Conservation (phyloP, 2,113 vertebrate species). For the Proteles cristata region DNA sequence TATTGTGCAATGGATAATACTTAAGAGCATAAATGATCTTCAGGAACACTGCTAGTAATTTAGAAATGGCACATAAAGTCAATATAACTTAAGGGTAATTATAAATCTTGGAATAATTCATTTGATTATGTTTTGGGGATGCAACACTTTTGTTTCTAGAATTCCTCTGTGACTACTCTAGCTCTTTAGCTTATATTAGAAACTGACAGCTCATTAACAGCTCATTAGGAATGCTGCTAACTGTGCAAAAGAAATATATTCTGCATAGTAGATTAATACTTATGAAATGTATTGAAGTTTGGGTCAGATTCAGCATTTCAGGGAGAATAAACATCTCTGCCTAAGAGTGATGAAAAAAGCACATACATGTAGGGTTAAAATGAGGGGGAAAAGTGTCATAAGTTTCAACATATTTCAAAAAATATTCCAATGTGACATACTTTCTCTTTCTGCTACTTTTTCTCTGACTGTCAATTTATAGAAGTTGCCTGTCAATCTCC, state of each 20-base stretch:
- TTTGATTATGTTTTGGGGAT: background rate
- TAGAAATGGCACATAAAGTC: background rate
- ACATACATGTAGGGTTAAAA: background rate
- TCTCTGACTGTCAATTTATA: background rate
- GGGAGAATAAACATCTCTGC: background rate
- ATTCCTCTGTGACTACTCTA: conserved; percentile 15
- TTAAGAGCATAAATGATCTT: background rate
- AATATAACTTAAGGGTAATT: background rate
- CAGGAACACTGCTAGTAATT: background rate
- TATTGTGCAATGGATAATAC: background rate
- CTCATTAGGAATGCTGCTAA: conserved; percentile 63
- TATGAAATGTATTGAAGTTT: conserved; percentile 52
- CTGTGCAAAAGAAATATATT: conserved; percentile 50
- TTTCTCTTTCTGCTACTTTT: background rate
- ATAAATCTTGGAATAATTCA: conserved; percentile 47
- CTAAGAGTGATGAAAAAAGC: background rate
- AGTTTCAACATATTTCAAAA: background rate
- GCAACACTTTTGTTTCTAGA: conserved; percentile 17
- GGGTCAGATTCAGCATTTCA: background rate
- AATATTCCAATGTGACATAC: background rate
- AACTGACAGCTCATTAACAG: conserved; percentile 72
- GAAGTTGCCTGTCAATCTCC: background rate
- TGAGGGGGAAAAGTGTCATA: background rate
- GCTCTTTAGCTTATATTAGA: conserved; percentile 58
- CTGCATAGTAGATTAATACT: background rate